Percentiles rank a stretch among this genome's conserved stretches.
phyloP scores from a whole-genome alignment of 2,888 invertebrate genomes.

The Lydus trimaculatus region DNA sequence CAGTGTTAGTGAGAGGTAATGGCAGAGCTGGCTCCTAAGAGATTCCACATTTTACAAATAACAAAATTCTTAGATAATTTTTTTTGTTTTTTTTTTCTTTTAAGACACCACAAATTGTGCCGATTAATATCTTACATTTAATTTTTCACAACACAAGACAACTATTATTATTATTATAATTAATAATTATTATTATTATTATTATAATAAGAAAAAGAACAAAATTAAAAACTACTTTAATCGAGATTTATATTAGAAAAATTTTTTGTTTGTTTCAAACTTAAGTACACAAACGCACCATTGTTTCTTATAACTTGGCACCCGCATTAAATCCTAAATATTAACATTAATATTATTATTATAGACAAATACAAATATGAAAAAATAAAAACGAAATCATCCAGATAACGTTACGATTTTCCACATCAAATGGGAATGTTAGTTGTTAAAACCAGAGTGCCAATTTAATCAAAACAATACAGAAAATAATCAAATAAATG shows the following conservation, averaged over 20 bases:
- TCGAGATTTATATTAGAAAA: slow-evolving; percentile 29
- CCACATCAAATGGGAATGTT: slow-evolving; percentile 27
- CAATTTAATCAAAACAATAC: slow-evolving; percentile 19
- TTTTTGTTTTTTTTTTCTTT: too few species aligned
- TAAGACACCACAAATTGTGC: slow-evolving; percentile 39
- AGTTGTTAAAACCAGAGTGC: slow-evolving; percentile 32
- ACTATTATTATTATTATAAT: too few species aligned
- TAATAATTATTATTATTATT: too few species aligned
- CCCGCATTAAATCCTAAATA: slow-evolving; percentile 32
- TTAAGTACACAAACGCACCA: slow-evolving; percentile 55
- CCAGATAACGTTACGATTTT: slow-evolving; percentile 19
- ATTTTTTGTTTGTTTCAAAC: slow-evolving; percentile 38
- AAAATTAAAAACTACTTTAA: background rate
- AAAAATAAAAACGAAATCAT: slow-evolving; percentile 9
- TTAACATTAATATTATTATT: slow-evolving; percentile 11
- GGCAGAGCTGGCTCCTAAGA: slow-evolving; percentile 55
- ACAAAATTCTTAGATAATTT: slow-evolving; percentile 49
- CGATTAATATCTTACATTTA: slow-evolving; percentile 38
- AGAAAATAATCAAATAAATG: slow-evolving; percentile 49
- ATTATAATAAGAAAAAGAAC: slow-evolving; percentile 25
- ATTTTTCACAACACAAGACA: slow-evolving; percentile 34
- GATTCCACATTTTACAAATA: slow-evolving; percentile 54
- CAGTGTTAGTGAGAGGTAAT: slow-evolving; percentile 55
- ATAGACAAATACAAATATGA: slow-evolving; percentile 23
- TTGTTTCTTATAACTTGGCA: slow-evolving; percentile 45